Base-by-base conservation (phyloP, 2,113 vertebrate species). In the Aptenodytes forsteri region DNA sequence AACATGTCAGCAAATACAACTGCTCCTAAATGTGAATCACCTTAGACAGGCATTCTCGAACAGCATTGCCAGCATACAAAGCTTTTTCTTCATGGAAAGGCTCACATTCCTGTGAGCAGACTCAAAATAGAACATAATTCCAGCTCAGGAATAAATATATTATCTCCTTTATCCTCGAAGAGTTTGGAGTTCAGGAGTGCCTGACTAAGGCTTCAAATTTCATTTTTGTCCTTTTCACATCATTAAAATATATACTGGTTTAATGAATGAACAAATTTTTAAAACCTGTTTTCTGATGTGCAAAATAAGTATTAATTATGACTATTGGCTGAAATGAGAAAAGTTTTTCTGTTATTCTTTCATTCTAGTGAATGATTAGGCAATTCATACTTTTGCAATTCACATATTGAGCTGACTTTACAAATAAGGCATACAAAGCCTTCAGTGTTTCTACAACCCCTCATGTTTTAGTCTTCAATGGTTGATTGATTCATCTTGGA, bases 281-380 rank as follows among this genome's bases (percentile, higher is more conserved):
- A 32, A 87, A 78, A 56, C 0, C 0, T n/a, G 11, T 34, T 44
- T 88, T 67, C 11, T 2, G 1, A n/a, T 55, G 8, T 16, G 3
- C 16, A 71, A 59, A 76, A 25, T 15, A 73, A 6, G 1, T 32
- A 44, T 69, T 70, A 34, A 49, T 73, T 95, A 3, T 2, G 64
- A 17, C 3, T 34, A 29, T 3, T 79, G 3, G 2, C 3, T 40
- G 15, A 4, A 81, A 34, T 23, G 2, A 56, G 5, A 13, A 46
- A 81, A 50, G 3, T 5, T 50, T 87, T 94, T 90, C 15, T 85
- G 2, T 38, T 64, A 22, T 58, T 64, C 3, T 64, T 83, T 89
- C 4, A n/a, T 73, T 84, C 87, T 50, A 93, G 6, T 47, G 20
- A 85, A 54, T 49, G 0, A 38, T 64, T 83, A 84, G 20, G 11